phyloP scores from a whole-genome alignment of 1,140 invertebrate genomes.

The Venturia canescens region DNA sequence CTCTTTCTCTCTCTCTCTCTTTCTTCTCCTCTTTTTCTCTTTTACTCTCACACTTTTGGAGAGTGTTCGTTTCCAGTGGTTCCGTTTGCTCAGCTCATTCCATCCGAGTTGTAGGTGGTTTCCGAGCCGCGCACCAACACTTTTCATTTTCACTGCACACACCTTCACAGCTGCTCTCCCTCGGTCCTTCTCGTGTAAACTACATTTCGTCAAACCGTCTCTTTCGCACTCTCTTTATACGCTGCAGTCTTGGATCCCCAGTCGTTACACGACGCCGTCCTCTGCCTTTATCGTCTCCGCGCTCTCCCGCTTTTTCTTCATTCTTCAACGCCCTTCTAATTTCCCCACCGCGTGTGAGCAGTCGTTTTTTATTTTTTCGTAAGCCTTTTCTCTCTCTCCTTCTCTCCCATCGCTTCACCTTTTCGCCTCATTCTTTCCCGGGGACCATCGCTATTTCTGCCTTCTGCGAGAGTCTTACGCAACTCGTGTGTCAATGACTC shows the following conservation, averaged over 20 bases:
- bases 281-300: constrained; percentile 17
- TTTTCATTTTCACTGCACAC: constrained; percentile 38
- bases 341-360: constrained; percentile 12
- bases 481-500: constrained; percentile 61
- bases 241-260: background rate
- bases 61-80: constrained; percentile 36
- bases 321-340: constrained; percentile 36
- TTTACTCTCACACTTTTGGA: constrained; percentile 29
- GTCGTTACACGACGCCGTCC: constrained; percentile 10
- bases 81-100: constrained; percentile 44
- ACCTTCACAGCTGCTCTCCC: background rate
- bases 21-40: constrained; percentile 27
- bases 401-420: constrained; percentile 14
- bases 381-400: constrained; percentile 22
- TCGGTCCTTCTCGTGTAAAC: constrained; percentile 32
- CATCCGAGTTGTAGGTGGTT: constrained; percentile 28
- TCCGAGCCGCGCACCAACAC: constrained; percentile 43
- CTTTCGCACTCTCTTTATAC: constrained; percentile 21
- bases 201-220: constrained; percentile 11
- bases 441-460: background rate
- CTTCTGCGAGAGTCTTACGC: constrained; percentile 52
- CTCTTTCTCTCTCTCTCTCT: constrained; percentile 46
- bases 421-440: constrained; percentile 27
- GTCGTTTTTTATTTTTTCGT: constrained; percentile 26
- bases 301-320: constrained; percentile 20